These are phyloP conservation scores for Brachyptera risi DNA, from an alignment of 2,888 invertebrate species.

Conservation along the genomic window DNA sequence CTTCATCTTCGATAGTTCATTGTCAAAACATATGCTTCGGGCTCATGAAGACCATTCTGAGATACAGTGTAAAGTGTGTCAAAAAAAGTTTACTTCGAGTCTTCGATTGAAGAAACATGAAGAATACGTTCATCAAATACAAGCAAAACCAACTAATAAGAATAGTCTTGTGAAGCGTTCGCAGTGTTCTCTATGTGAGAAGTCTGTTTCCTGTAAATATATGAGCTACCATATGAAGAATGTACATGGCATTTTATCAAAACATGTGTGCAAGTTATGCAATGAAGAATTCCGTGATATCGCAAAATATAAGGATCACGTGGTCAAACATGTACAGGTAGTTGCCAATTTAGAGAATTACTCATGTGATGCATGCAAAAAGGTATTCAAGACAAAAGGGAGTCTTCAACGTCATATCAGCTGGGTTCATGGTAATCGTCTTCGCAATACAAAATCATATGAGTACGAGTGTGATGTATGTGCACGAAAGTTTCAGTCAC, in stretches of 20 bases:
- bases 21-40: background rate
- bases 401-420: too few relatives aligned
- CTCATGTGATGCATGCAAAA: too few relatives aligned
- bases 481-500: too few relatives aligned
- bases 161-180: background rate
- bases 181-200: background rate
- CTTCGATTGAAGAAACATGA: background rate
- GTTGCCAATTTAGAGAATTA: too few relatives aligned
- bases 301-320: background rate
- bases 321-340: background rate
- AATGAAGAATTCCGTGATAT: background rate
- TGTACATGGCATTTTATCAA: background rate
- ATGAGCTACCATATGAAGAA: background rate
- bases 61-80: slow-evolving; percentile 44
- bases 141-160: too few relatives aligned
- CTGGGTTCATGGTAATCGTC: too few relatives aligned
- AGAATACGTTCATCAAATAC: background rate
- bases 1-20: background rate
- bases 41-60: background rate
- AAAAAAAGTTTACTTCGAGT: background rate
- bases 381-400: too few relatives aligned
- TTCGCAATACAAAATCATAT: too few relatives aligned
- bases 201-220: background rate
- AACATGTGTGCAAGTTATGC: background rate
- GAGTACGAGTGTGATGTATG: too few relatives aligned